phyloP scores from a whole-genome alignment of 2,797 vertebrate species.

The Urosaurus nigricauda region DNA sequence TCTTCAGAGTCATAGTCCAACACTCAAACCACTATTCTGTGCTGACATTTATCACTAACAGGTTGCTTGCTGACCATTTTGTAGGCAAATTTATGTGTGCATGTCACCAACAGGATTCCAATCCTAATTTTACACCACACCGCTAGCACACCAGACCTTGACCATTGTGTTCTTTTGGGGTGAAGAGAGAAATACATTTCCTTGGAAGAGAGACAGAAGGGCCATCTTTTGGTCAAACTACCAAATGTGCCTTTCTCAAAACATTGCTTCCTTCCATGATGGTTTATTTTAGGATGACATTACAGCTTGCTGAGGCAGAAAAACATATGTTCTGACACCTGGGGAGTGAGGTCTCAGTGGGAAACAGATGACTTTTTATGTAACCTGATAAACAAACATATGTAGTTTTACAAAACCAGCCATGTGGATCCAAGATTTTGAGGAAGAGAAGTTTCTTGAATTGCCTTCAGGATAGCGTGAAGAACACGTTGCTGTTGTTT shows the following conservation, averaged over 20 bases:
- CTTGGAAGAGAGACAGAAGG: neutral
- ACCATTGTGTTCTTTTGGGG: neutral
- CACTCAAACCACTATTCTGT: too few relatives aligned
- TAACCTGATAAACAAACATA: neutral
- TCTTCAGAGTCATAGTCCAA: too few relatives aligned
- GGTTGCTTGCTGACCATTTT: too few relatives aligned
- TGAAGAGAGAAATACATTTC: too few relatives aligned
- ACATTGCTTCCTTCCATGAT: neutral
- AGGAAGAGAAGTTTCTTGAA: neutral
- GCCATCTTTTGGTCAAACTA: neutral
- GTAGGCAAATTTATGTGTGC: too few relatives aligned
- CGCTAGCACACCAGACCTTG: too few relatives aligned
- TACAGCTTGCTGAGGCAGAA: conserved; percentile 8
- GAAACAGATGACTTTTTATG: conserved; percentile 12
- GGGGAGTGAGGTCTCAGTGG: conserved; percentile 22
- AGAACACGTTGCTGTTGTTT: neutral
- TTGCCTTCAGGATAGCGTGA: neutral
- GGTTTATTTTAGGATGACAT: conserved; percentile 49
- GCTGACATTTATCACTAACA: too few relatives aligned
- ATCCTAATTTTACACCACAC: too few relatives aligned
- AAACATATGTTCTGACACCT: conserved; percentile 38
- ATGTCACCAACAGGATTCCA: too few relatives aligned
- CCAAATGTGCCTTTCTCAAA: neutral
- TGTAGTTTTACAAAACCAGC: neutral
- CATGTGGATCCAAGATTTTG: neutral